Evolutionary conservation across 92 coral and sea anemone species (phyloP).

Genomic region (Pocillopora grandis): DNA sequence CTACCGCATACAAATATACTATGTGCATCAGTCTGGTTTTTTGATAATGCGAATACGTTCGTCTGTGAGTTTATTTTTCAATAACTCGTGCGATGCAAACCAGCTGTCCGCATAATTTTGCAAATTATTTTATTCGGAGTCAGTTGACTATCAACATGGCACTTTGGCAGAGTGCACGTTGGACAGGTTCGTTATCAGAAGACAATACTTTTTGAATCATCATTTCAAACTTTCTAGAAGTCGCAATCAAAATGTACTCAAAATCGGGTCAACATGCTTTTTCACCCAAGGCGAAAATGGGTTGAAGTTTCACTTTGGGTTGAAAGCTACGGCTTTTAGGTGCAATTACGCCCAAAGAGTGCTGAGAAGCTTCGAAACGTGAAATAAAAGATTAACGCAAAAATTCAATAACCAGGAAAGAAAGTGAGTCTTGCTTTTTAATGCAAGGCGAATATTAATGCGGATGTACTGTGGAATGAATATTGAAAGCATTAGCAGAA

Average conservation of each 20-base stretch:
- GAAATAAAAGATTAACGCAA: constrained; percentile 24
- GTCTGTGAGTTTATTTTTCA: constrained; percentile 20
- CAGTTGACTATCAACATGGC: constrained; percentile 46
- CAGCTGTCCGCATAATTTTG: constrained; percentile 63
- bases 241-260: constrained; percentile 35
- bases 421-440: constrained; percentile 21
- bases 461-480: constrained; percentile 18
- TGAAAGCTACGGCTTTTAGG: constrained; percentile 36
- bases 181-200: constrained; percentile 43
- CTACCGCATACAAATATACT: background rate
- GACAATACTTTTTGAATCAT: constrained; percentile 37
- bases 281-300: constrained; percentile 44
- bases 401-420: constrained; percentile 21
- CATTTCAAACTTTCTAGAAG: constrained; percentile 40
- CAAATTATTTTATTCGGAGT: constrained; percentile 52
- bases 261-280: constrained; percentile 25
- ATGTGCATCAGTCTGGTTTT: background rate
- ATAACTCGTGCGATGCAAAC: constrained; percentile 49
- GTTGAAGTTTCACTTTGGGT: constrained; percentile 32
- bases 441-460: constrained; percentile 10
- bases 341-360: constrained; percentile 20
- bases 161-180: constrained; percentile 27
- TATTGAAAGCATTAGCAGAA: background rate
- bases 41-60: background rate
- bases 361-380: constrained; percentile 1